Conservation (phyloP, 2,797 vertebrate species). For the Loriculus beryllinus region DNA sequence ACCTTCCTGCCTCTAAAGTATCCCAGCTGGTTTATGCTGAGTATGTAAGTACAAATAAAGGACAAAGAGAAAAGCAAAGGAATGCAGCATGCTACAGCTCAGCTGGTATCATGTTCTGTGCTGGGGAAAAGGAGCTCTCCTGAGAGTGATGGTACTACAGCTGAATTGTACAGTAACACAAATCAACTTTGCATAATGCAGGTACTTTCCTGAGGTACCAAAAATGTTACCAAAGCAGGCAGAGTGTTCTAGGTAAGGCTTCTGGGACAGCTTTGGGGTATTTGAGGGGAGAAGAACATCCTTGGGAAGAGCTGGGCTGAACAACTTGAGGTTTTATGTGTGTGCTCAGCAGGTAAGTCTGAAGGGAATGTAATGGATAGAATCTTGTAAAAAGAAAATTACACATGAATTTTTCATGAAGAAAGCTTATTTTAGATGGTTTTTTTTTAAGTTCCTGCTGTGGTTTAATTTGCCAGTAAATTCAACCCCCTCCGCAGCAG, state of each 20-base stretch:
- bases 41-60: not conserved
- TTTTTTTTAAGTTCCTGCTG: not conserved
- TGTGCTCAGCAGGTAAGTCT: not conserved
- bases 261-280: not conserved
- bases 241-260: not conserved
- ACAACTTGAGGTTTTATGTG: not conserved
- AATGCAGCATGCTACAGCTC: accelerated
- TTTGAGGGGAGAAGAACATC: not conserved
- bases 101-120: not conserved
- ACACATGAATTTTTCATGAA: not conserved
- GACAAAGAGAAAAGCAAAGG: not conserved
- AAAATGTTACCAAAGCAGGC: not conserved
- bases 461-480: not conserved
- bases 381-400: not conserved
- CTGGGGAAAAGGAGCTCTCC: not conserved
- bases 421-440: not conserved
- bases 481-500: not conserved
- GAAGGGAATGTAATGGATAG: not conserved
- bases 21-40: not conserved
- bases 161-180: not conserved
- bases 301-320: not conserved
- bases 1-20: not conserved
- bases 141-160: not conserved
- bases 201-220: not conserved
- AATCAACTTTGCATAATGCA: not conserved